Evolutionary conservation across 2,888 invertebrate genomes (phyloP), one percentile per base, ranked within the genome.

Genomic region (Antitype chi): DNA sequence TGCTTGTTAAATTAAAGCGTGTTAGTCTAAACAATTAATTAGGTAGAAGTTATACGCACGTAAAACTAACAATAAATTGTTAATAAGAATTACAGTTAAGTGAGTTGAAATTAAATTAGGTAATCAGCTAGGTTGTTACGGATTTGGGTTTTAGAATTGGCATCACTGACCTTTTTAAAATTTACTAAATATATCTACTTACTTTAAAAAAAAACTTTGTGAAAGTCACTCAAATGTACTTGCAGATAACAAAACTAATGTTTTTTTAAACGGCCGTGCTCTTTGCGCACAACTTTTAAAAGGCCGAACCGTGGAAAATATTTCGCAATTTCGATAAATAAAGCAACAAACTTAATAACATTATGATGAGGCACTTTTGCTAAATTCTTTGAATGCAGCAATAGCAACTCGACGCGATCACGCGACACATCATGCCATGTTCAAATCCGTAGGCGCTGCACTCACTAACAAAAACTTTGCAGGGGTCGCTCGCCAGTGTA

Each of bases 361-460:
- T 59, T 25, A 63, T 2, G 20, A n/a, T 1, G 25, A 47, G 20
- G 20, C 13, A 25, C 9, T 15, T 23, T 2, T 7, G 11, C 7
- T 53, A 17, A 53, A 17, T 68, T 28, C 17, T 43, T n/a, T 49
- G 32, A 3, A 32, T 32, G 7, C 32, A 5, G 47, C 17, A 25
- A 60, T 49, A 43, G 57, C 78, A 76, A 49, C 20, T 23, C 53
- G 64, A 25, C 32, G 20, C 17, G 9, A 23, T 47, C 57, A 25
- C 32, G 20, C 17, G 9, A 23, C 23, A 9, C 47, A 49, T 23
- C 11, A 20, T 38, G 53, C 66, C 2, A 60, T 60, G n/a, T 47
- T 38, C 6, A 38, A 47, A 2, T n/a, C 9, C 3, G 23, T 28
- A 78, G 81, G 78, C 78, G 63, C 74, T 43, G 25, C 15, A 32